Conservation (phyloP, 2,113 vertebrate genomes). For the Sakesphorus luctuosus region DNA sequence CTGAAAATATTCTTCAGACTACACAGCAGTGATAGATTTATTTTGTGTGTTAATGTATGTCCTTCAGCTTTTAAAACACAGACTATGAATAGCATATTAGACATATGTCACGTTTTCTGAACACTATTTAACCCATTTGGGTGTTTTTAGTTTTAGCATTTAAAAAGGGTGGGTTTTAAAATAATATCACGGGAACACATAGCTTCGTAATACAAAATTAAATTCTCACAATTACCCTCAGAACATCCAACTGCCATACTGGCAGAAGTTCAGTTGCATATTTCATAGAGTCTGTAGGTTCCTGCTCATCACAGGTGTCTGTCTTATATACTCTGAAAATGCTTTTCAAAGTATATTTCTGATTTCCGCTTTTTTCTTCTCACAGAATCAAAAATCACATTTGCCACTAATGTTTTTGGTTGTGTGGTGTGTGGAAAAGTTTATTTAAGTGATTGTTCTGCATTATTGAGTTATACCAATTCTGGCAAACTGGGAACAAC, state of each 20-base stretch:
- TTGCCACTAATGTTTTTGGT: neutral
- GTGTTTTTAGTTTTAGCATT: neutral
- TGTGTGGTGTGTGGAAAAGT: neutral
- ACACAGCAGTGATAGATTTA: slow-evolving; percentile 31
- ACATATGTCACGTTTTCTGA: neutral
- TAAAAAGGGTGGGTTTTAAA: neutral
- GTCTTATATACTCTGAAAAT: neutral
- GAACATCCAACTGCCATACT: neutral
- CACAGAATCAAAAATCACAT: neutral
- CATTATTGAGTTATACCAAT: neutral
- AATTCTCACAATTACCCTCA: neutral
- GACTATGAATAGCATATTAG: neutral
- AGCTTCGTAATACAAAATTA: neutral
- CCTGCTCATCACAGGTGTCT: neutral
- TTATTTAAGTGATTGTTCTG: slow-evolving; percentile 12
- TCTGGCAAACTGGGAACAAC: neutral
- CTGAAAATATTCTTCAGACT: slow-evolving; percentile 41
- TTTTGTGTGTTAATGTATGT: neutral
- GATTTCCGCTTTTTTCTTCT: neutral
- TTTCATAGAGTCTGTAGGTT: neutral
- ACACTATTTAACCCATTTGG: slow-evolving; percentile 5
- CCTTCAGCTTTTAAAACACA: slow-evolving; percentile 18
- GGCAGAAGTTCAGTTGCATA: neutral
- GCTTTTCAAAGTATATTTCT: neutral
- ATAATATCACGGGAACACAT: neutral